These are phyloP conservation scores for Dipodomys merriami DNA, from an alignment of 2,113 vertebrate genomes.

Conservation along the genomic window DNA sequence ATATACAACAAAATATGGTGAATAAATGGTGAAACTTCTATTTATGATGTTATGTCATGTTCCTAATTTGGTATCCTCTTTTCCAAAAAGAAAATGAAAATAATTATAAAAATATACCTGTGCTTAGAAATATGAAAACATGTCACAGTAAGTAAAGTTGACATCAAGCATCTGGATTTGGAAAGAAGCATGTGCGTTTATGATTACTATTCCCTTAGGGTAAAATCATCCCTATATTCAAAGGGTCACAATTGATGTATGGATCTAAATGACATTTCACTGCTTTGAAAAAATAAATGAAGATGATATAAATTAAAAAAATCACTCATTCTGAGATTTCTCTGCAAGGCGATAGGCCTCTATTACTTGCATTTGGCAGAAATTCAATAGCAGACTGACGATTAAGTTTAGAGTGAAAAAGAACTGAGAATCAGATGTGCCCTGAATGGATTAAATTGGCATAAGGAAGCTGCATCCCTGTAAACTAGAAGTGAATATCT, in stretches of 20 bases:
- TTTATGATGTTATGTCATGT: not conserved
- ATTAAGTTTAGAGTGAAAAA: not conserved
- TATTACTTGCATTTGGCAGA: not conserved
- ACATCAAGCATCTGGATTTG: not conserved
- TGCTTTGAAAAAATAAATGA: conserved; percentile 44
- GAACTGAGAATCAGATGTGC: not conserved
- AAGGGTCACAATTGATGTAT: not conserved
- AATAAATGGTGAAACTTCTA: not conserved
- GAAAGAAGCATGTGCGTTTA: not conserved
- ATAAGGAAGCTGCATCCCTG: not conserved
- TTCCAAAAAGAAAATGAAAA: not conserved
- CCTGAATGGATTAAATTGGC: not conserved
- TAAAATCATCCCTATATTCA: not conserved
- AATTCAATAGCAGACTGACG: not conserved
- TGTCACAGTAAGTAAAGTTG: not conserved
- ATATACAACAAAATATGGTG: not conserved
- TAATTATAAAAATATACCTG: not conserved
- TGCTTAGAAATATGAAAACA: conserved; percentile 9
- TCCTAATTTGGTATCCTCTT: not conserved
- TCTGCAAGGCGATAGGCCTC: not conserved
- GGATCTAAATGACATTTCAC: not conserved
- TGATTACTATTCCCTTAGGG: not conserved
- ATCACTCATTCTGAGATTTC: not conserved
- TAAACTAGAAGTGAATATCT: not conserved
- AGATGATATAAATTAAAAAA: not conserved